phyloP scores from a whole-genome alignment of 1,140 invertebrate genomes.

The Lithobius niger region DNA sequence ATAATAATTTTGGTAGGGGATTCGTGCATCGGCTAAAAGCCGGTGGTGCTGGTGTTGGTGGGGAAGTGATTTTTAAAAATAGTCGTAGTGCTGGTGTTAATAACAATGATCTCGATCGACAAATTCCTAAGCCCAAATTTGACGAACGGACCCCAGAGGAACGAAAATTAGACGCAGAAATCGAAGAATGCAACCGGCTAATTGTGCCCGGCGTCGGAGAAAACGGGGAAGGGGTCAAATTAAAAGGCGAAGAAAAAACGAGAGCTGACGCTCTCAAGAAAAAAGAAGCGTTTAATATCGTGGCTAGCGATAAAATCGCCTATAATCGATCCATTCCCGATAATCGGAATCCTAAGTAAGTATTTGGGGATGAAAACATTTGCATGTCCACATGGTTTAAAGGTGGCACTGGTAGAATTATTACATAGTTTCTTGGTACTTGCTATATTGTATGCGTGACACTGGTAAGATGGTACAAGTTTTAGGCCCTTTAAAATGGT shows the following conservation, averaged over 20 bases:
- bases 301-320: conserved; percentile 77
- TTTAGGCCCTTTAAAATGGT: too few relatives aligned
- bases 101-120: background rate
- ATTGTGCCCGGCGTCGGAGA: conserved; percentile 51
- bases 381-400: too few relatives aligned
- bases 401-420: too few relatives aligned
- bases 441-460: too few relatives aligned
- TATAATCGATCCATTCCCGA: conserved; percentile 67
- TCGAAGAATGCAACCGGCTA: conserved; percentile 33
- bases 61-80: background rate
- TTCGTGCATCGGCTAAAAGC: background rate
- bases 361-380: too few relatives aligned
- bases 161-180: conserved; percentile 22
- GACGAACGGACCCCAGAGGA: background rate
- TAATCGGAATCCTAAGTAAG: conserved; percentile 55
- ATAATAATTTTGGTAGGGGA: background rate
- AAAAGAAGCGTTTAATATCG: conserved; percentile 78
- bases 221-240: conserved; percentile 46
- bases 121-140: too few relatives aligned
- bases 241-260: conserved; percentile 39
- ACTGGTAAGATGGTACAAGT: too few relatives aligned
- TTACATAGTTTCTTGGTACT: too few relatives aligned
- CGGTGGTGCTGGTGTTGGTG: background rate
- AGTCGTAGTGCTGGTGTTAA: background rate
- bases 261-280: conserved; percentile 52